Evolutionary conservation across 2,797 vertebrate species (phyloP), one percentile per base, ranked within the genome.

Genomic region (Chromobotia macracanthus): DNA sequence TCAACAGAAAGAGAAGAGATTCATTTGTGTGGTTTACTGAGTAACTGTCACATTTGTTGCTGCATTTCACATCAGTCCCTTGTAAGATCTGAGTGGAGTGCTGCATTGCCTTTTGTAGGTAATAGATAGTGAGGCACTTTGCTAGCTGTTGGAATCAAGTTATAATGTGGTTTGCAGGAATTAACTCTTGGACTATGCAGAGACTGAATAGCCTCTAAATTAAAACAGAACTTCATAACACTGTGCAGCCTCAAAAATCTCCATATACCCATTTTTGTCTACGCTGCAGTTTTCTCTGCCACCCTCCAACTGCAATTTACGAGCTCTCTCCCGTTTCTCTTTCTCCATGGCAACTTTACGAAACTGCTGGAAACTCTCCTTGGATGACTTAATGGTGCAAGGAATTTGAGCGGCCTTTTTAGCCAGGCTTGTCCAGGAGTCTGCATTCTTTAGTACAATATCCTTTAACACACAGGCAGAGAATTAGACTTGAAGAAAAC

Each of bases 321-420:
- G 91, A 0, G 89, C 91, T 80, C 93, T 92, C 67, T 91, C 92
- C 3, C 87, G 91, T 35, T 91, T 91, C 74, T 95, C 94, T 82
- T 93, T 97, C 82, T 95, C 94, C 58, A 96, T 90, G 0, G 95
- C 95, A 44, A 87, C 95, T 73, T 95, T 94, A 68, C 91, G 94
- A 84, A 97, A 98, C 21, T 94, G 91, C 84, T 94, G 94, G 88
- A 98, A 98, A 84, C 91, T 95, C 82, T 95, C 93, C 73, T 91
- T 94, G 3, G 96, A 97, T 0, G 95, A 90, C 85, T 95, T 97
- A 80, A 94, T 88, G 0, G 91, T 77, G 73, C 90, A 65, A 4
- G 93, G 87, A 60, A 85, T 75, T 13, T 85, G 66, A 65, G 86
- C 84, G 3, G 92, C 90, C 0, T 86, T 85, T 85, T 91, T 96